phyloP scores from a whole-genome alignment of 1,140 invertebrate genomes.

The Propsilocerus akamusi region DNA sequence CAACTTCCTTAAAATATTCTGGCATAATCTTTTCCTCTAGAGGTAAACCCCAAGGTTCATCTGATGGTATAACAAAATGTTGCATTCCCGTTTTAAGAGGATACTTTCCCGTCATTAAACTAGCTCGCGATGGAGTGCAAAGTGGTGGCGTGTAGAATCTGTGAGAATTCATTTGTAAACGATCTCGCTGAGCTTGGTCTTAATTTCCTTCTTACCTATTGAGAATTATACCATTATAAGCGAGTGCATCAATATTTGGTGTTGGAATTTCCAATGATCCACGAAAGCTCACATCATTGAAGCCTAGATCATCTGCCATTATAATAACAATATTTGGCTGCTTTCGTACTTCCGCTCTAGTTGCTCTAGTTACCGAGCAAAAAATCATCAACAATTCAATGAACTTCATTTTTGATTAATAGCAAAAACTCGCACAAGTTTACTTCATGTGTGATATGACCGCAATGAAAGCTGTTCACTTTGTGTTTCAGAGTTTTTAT shows the following conservation, averaged over 20 bases:
- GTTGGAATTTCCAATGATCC: conserved; percentile 68
- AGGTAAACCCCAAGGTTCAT: conserved; percentile 53
- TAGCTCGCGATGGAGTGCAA: conserved; percentile 58
- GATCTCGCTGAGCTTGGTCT: neutral
- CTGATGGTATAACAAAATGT: conserved; percentile 51
- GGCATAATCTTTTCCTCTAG: conserved; percentile 52
- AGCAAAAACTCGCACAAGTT: no score
- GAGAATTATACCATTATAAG: conserved; percentile 55
- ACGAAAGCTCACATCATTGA: conserved; percentile 80
- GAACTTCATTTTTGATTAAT: no score
- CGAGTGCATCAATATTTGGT: conserved; percentile 68
- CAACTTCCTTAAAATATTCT: conserved; percentile 49
- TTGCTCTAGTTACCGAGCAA: no score
- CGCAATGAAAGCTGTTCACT: no score
- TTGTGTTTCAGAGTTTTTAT: no score
- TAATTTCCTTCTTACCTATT: conserved; percentile 30
- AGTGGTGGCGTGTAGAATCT: conserved; percentile 45
- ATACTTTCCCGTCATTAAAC: conserved; percentile 66
- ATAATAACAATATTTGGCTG: conserved; percentile 31
- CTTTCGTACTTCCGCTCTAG: no score
- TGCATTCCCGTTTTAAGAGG: conserved; percentile 68
- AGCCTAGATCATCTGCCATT: conserved; percentile 48
- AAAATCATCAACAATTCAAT: no score
- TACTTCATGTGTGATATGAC: no score
- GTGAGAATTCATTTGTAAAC: neutral